Conservation (phyloP, 2,113 vertebrate genomes). For the Agapornis roseicollis region DNA sequence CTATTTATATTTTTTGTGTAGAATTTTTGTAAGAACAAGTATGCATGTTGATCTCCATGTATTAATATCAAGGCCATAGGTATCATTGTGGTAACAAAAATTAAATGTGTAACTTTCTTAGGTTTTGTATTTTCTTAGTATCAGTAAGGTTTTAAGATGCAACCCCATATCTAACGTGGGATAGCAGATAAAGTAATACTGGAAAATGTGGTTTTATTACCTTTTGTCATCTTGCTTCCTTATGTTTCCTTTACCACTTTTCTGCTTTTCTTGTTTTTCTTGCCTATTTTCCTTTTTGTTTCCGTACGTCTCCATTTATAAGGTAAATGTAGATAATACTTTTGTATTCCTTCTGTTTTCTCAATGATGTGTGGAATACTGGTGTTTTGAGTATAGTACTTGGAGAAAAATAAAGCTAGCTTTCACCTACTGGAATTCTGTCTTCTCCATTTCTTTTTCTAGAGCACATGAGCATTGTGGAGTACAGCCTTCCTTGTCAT, state of each 20-base stretch:
- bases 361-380: not conserved
- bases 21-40: not conserved
- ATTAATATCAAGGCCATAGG: not conserved
- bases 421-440: not conserved
- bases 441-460: not conserved
- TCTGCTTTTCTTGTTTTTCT: not conserved
- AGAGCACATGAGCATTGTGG: not conserved
- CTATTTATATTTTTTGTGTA: not conserved
- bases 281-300: not conserved
- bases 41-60: not conserved
- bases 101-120: not conserved
- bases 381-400: not conserved
- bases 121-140: not conserved
- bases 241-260: not conserved
- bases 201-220: not conserved
- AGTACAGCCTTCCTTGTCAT: not conserved
- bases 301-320: not conserved
- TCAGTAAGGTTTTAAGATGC: not conserved
- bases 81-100: not conserved
- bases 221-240: not conserved
- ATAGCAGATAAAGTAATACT: not conserved
- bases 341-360: not conserved
- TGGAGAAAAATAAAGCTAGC: not conserved
- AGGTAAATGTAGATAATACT: not conserved
- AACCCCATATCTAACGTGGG: not conserved